Base-by-base conservation (phyloP, 2,888 invertebrate genomes). In the Cactoblastis cactorum region DNA sequence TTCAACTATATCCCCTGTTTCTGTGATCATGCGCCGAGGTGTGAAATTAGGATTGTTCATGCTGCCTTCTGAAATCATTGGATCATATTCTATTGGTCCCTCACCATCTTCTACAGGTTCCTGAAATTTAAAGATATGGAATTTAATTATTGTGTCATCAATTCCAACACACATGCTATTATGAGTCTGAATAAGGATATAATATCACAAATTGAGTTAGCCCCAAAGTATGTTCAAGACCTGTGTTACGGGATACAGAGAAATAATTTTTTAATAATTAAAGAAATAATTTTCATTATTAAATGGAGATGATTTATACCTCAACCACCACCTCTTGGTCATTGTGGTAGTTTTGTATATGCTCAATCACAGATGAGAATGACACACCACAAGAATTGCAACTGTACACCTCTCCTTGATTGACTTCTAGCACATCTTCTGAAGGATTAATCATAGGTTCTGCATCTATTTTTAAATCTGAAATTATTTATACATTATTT, bases 321-420 rank as follows among this genome's bases (percentile, higher is more conserved):
- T 93, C 93, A 51, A 94, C 81, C 43, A 93, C 88, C 49, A 94
- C 92, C 74, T 94, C 93, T 66, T 94, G 92, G 46, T 93, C 92
- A 67, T 90, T 92, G 64, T 94, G 94, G 64, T 90, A 93, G 56
- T 91, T 89, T 54, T 91, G 90, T 61, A 94, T 91, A 65, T 94
- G 94, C 1, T 93, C 92, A 53, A 92, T 76, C 3, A 94, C 91
- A 0, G 92, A 92, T 24, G 88, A 83, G 65, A 94, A 94, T 50
- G 91, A 91, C 49, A 93, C 90, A 1, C 91, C 90, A 64, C 94
- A 94, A 51, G 91, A 92, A 54, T 92, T 92, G 63, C 94, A 94
- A 57, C 90, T 92, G 72, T 93, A 94, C 19, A 91, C 65, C 53
- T 89, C 91, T 45, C 85, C 75, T 41, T 63, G 63, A 46, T 46